A percentile compares a stretch with the other conserved stretches of the same genome.
Conservation (phyloP, 1,140 invertebrate genomes). For the Euglossa dilemma region DNA sequence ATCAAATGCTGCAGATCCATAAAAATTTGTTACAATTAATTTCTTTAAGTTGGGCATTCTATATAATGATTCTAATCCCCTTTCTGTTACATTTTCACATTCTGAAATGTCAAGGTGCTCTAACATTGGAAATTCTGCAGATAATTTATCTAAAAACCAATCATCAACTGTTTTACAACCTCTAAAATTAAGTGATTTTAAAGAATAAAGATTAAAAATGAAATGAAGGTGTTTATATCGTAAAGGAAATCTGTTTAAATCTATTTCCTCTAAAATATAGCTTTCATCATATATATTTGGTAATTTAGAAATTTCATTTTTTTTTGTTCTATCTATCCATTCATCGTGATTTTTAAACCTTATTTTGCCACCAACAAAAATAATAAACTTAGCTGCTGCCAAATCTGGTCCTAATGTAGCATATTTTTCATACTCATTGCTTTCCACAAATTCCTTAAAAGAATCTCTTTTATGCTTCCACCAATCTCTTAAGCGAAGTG, state of each 20-base stretch:
- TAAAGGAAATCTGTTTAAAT: slow-evolving; percentile 85
- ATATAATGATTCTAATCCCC: slow-evolving; percentile 86
- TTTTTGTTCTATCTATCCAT: slow-evolving; percentile 84
- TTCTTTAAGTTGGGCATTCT: slow-evolving; percentile 84
- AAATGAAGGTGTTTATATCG: slow-evolving; percentile 89
- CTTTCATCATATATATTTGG: slow-evolving; percentile 83
- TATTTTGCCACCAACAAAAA: slow-evolving; percentile 86
- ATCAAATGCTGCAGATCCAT: slow-evolving; percentile 79
- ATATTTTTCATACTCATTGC: slow-evolving; percentile 80
- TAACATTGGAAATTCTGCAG: slow-evolving; percentile 84
- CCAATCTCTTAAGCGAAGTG: slow-evolving; percentile 76
- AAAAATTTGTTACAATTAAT: slow-evolving; percentile 81
- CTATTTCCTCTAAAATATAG: slow-evolving; percentile 86
- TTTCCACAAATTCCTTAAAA: slow-evolving; percentile 66
- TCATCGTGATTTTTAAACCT: slow-evolving; percentile 84
- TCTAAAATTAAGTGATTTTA: slow-evolving; percentile 87
- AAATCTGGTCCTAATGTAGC: slow-evolving; percentile 86
- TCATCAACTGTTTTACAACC: slow-evolving; percentile 87
- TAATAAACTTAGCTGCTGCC: slow-evolving; percentile 89
- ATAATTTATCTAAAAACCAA: slow-evolving; percentile 88
- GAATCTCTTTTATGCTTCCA: slow-evolving; percentile 73
- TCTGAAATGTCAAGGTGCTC: slow-evolving; percentile 89
- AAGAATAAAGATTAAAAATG: slow-evolving; percentile 83
- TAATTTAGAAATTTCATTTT: slow-evolving; percentile 82
- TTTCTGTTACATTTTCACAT: slow-evolving; percentile 86